Conservation (phyloP, 2,113 vertebrate genomes). For the Xiphophorus maculatus region DNA sequence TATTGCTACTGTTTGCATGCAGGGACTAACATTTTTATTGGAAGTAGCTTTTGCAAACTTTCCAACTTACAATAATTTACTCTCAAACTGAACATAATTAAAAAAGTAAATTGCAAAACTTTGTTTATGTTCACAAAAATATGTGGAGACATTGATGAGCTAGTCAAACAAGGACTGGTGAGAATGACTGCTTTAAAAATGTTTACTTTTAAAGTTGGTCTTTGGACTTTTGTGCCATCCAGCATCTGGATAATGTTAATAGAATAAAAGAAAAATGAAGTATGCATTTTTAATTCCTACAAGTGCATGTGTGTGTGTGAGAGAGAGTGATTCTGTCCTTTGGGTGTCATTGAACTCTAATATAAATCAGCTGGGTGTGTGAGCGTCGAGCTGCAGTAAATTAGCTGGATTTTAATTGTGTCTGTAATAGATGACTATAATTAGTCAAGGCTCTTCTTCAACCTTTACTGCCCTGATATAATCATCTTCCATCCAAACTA, state of each 20-base stretch:
- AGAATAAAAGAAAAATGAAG: neutral
- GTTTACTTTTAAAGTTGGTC: neutral
- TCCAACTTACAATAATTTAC: neutral
- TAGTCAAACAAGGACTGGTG: neutral
- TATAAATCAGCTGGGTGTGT: conserved; percentile 97
- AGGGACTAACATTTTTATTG: neutral
- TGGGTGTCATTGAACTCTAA: conserved; percentile 95
- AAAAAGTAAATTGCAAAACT: neutral
- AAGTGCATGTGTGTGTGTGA: conserved; percentile 23
- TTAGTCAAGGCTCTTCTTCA: conserved; percentile 98
- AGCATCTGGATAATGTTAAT: neutral
- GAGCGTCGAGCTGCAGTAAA: conserved; percentile 93
- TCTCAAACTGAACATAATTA: neutral
- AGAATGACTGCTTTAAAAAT: neutral
- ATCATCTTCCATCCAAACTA: conserved; percentile 72
- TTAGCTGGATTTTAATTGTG: conserved; percentile 98
- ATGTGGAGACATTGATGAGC: neutral
- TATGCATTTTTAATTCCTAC: neutral
- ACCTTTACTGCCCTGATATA: conserved; percentile 81
- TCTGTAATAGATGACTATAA: conserved; percentile 99
- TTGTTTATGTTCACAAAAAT: neutral
- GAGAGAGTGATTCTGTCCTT: conserved; percentile 80
- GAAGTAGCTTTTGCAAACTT: neutral
- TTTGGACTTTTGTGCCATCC: neutral
- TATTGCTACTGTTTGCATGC: neutral